These are phyloP conservation scores for Sparidentex hasta DNA, from an alignment of 2,797 vertebrate species.

Conservation along the genomic window DNA sequence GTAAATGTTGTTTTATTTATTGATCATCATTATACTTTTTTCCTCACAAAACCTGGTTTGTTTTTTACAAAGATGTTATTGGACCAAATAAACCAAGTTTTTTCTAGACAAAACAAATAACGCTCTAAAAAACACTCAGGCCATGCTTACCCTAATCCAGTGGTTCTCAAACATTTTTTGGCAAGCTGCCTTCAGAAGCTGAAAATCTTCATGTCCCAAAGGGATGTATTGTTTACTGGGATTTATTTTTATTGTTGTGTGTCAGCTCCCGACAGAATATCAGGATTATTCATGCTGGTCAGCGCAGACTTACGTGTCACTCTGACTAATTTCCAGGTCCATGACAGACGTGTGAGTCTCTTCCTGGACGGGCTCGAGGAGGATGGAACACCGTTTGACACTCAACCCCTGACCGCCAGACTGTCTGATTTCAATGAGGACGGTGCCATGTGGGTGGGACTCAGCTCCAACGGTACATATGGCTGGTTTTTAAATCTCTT, in stretches of 20 bases:
- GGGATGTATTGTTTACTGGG: background rate
- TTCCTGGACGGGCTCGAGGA: slow-evolving; percentile 94
- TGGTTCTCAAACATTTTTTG: too few relatives aligned
- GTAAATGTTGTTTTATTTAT: slow-evolving; percentile 17
- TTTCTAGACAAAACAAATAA: background rate
- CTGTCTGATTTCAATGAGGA: slow-evolving; percentile 80
- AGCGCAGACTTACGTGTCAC: slow-evolving; percentile 8
- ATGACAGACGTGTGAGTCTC: slow-evolving; percentile 88
- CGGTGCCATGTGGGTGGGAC: slow-evolving; percentile 86
- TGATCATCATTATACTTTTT: slow-evolving; percentile 2
- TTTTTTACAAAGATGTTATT: background rate
- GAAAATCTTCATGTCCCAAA: too few relatives aligned
- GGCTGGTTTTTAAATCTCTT: background rate
- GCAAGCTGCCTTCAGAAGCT: too few relatives aligned
- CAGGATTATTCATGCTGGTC: background rate
- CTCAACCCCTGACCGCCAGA: slow-evolving; percentile 82
- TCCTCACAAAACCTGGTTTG: background rate
- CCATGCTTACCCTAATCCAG: background rate
- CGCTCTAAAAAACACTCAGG: too few relatives aligned
- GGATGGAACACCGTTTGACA: slow-evolving; percentile 89
- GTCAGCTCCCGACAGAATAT: too few relatives aligned
- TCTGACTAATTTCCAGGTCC: slow-evolving; percentile 84
- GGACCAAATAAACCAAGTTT: background rate
- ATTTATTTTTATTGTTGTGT: background rate
- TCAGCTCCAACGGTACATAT: slow-evolving; percentile 88